Evolutionary conservation across 2,888 invertebrate species (phyloP), one percentile per base, ranked within the genome.

Genomic region (Smittia sp.): DNA sequence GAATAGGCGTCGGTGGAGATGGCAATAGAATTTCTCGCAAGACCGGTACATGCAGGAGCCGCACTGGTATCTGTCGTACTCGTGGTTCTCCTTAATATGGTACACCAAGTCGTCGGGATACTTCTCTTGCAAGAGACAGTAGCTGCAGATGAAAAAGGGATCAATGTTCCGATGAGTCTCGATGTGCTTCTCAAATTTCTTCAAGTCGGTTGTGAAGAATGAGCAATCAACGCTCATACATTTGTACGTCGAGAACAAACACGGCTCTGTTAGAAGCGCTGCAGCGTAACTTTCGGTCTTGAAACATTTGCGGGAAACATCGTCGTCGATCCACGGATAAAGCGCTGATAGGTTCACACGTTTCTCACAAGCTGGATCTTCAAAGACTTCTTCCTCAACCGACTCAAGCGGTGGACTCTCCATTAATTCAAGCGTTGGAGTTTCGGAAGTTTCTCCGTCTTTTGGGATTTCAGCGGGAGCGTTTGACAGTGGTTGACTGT

Each of bases 271-370:
- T 6, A 66, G 32, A 15, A 1, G 7, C 11, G 32, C 18, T 9
- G 20, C 13, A 20, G 38, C 15, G 7, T 1, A n/a, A n/a, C n/a
- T n/a, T 66, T 38, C 38, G 4, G 15, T 6, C 18, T 66, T 66
- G 15, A 18, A 9, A 6, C 15, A 6, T 20, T 11, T 11, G 1
- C 18, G 11, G 1, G 20, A 18, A 39, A 66, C 18, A 38, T 11
- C 20, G 3, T 1, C 9, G 38, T 66, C 66, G 11, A 66, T 38
- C 66, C 66, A 66, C 13, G 66, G 66, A 38, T 66, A 66, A 11
- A 66, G 20, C 20, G 9, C 11, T 24, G 18, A 15, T 62, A 62
- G 15, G n/a, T 15, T 62, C n/a, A 62, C 22, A 25, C n/a, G 13
- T 62, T 62, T n/a, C 22, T 62, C 25, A n/a, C n/a, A n/a, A n/a